Conservation (phyloP, 37 sponge, comb jelly and placozoan genomes). For the Diacarnus erythraeanus region DNA sequence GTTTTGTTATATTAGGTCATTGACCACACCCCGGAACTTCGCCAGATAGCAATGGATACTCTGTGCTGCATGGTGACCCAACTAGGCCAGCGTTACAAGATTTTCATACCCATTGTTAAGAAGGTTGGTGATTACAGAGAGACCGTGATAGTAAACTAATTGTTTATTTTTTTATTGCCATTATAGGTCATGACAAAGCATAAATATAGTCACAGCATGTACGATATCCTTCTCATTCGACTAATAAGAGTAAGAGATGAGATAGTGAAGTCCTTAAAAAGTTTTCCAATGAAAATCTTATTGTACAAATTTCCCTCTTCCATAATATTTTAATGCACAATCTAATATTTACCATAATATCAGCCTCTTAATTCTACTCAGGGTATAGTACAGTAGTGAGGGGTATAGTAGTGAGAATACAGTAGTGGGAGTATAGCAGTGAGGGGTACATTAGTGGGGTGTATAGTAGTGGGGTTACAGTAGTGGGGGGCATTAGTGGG, state of each 20-base stretch:
- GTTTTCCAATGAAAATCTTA: too few relatives aligned
- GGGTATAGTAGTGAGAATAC: too few relatives aligned
- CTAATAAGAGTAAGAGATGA: slow-evolving; percentile 48
- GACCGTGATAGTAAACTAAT: background rate
- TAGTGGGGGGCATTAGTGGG: background rate
- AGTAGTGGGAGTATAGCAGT: background rate
- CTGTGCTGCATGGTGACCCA: slow-evolving; percentile 75
- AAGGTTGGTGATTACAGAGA: slow-evolving; percentile 50
- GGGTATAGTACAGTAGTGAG: too few relatives aligned
- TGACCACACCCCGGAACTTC: slow-evolving; percentile 75
- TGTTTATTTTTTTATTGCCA: background rate
- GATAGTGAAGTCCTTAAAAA: too few relatives aligned
- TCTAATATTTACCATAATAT: too few relatives aligned
- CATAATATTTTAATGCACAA: too few relatives aligned
- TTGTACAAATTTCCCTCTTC: too few relatives aligned
- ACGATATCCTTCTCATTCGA: slow-evolving; percentile 47
- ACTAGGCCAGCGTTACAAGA: slow-evolving; percentile 78
- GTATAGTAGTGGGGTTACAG: background rate
- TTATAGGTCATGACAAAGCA: slow-evolving; percentile 57
- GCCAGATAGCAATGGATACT: slow-evolving; percentile 73
- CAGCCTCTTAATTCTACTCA: too few relatives aligned
- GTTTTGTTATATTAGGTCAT: slow-evolving; percentile 27
- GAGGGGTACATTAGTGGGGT: background rate
- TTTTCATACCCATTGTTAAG: slow-evolving; percentile 84
- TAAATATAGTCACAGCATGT: slow-evolving; percentile 34